A percentile compares a stretch with the other conserved stretches of the same genome.
Evolutionary conservation across 2,888 invertebrate genomes (phyloP).

Genomic region (Hydrotaea cyrtoneurina): DNA sequence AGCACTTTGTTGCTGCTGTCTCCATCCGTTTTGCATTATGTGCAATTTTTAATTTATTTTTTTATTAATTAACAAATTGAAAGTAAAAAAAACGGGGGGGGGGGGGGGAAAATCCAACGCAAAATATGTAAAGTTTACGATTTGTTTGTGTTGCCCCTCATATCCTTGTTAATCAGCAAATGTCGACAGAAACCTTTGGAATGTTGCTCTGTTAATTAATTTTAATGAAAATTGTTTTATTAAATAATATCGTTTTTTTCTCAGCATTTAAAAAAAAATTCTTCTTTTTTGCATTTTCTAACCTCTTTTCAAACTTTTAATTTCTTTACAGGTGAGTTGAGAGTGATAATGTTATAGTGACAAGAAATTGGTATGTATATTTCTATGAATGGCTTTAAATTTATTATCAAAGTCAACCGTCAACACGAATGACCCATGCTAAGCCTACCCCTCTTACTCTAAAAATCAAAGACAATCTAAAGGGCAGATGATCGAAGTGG

Average conservation of each 20-base stretch:
- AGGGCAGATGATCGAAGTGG: too few relatives aligned
- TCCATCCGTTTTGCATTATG: constrained; percentile 67
- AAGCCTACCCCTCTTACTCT: too few relatives aligned
- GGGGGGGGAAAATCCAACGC: neutral
- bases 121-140: constrained; percentile 23
- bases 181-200: constrained; percentile 50
- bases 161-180: constrained; percentile 29
- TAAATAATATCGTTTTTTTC: neutral
- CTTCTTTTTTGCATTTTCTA: neutral
- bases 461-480: too few relatives aligned
- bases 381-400: too few relatives aligned
- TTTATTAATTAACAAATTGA: constrained; percentile 69
- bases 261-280: constrained; percentile 14
- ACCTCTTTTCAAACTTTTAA: neutral
- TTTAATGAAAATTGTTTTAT: constrained; percentile 49
- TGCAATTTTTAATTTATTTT: constrained; percentile 68
- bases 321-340: constrained; percentile 46
- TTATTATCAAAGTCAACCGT: too few relatives aligned
- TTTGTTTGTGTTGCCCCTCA: constrained; percentile 12
- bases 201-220: constrained; percentile 30
- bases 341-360: too few relatives aligned
- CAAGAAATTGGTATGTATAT: too few relatives aligned
- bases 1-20: constrained; percentile 43
- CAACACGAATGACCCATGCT: too few relatives aligned
- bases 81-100: neutral